phyloP scores from a whole-genome alignment of 2,797 vertebrate species.

The Knipowitschia caucasica region DNA sequence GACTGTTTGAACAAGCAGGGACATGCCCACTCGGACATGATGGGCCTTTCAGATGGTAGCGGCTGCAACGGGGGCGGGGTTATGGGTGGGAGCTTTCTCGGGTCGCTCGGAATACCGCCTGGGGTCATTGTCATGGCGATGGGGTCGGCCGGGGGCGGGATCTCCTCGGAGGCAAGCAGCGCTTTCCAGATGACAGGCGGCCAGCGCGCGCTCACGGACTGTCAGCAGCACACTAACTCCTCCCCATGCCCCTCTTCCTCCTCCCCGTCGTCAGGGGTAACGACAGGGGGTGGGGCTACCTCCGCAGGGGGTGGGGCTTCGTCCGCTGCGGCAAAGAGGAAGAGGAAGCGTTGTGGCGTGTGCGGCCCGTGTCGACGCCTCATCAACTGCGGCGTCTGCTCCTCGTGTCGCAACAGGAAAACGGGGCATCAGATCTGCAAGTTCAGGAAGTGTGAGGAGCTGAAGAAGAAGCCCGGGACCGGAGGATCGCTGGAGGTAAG shows the following conservation, averaged over 20 bases:
- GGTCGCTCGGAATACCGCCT: slow-evolving; percentile 87
- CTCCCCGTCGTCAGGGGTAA: slow-evolving; percentile 50
- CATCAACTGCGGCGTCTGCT: slow-evolving; percentile 91
- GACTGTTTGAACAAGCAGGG: slow-evolving; percentile 86
- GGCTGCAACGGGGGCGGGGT: slow-evolving; percentile 73
- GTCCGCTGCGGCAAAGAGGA: slow-evolving; percentile 86
- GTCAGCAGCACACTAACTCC: slow-evolving; percentile 84
- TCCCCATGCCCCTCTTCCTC: slow-evolving; percentile 72
- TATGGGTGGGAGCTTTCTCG: slow-evolving; percentile 85
- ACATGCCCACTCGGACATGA: slow-evolving; percentile 72
- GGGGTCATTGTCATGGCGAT: slow-evolving; percentile 95
- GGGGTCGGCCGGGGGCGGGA: slow-evolving; percentile 76
- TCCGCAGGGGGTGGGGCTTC: slow-evolving; percentile 50
- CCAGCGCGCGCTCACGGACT: slow-evolving; percentile 82
- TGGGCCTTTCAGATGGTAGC: slow-evolving; percentile 64
- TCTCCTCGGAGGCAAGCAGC: slow-evolving; percentile 78
- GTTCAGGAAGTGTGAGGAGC: slow-evolving; percentile 84
- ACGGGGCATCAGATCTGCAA: slow-evolving; percentile 96
- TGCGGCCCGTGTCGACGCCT: slow-evolving; percentile 91
- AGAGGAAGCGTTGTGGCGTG: slow-evolving; percentile 91
- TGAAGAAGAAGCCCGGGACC: slow-evolving; percentile 89
- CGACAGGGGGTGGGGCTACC: slow-evolving; percentile 36
- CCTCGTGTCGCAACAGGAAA: slow-evolving; percentile 91
- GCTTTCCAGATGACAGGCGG: slow-evolving; percentile 87
- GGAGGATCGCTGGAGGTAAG: slow-evolving; percentile 62